Evolutionary conservation across 2,888 invertebrate species (phyloP).

Genomic region (Trissolcus japonicus): DNA sequence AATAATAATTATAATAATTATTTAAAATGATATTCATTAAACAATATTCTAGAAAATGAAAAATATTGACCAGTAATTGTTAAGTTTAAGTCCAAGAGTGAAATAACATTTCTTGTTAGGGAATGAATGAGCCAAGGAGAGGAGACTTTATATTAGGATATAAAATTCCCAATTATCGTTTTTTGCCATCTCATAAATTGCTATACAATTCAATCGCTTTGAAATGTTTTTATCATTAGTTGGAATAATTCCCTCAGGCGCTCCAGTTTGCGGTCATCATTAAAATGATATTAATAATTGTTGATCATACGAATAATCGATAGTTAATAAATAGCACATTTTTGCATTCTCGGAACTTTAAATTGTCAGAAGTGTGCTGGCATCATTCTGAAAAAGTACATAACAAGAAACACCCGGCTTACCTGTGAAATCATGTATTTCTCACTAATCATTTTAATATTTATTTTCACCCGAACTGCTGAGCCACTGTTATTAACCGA

Average conservation of each 20-base stretch:
- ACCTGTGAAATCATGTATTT: too few relatives aligned
- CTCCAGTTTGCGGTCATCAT: background rate
- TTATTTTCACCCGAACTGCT: too few relatives aligned
- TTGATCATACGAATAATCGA: conserved; percentile 2
- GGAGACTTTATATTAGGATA: too few relatives aligned
- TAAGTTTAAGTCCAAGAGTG: too few relatives aligned
- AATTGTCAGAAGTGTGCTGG: background rate
- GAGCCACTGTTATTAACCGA: background rate
- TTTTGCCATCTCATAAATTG: background rate
- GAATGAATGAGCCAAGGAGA: too few relatives aligned
- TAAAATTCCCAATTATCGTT: too few relatives aligned
- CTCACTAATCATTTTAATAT: too few relatives aligned
- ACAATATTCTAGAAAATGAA: too few relatives aligned
- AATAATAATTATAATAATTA: too few relatives aligned
- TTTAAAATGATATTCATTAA: too few relatives aligned
- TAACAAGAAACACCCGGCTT: background rate
- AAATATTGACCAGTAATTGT: too few relatives aligned
- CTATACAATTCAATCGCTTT: background rate
- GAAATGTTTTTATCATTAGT: background rate
- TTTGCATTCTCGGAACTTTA: background rate
- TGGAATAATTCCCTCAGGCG: background rate
- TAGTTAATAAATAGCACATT: background rate
- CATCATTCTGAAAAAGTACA: background rate
- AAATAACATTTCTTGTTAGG: too few relatives aligned
- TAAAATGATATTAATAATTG: conserved; percentile 14